A percentile compares a stretch with the other conserved stretches of the same genome.
Conservation (phyloP, 2,113 vertebrate genomes). For the Phalacrocorax aristotelis region DNA sequence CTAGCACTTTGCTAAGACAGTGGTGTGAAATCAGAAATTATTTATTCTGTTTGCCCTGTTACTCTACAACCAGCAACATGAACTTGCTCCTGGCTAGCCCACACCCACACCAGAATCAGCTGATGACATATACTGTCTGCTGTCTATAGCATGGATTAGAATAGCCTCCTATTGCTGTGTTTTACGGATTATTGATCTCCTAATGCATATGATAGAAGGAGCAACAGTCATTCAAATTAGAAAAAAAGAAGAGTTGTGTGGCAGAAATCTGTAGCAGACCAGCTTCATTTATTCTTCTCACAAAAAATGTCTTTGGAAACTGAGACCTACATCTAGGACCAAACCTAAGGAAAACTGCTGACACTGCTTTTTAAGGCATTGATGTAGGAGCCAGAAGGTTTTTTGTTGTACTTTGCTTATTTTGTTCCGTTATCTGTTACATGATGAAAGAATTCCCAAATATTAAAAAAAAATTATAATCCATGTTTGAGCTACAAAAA, state of each 20-base stretch:
- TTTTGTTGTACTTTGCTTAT: background rate
- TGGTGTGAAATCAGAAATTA: background rate
- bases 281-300: background rate
- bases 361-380: background rate
- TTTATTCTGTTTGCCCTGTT: background rate
- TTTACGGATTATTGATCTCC: background rate
- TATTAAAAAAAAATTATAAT: background rate
- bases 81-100: background rate
- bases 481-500: background rate
- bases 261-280: background rate
- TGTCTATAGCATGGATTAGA: background rate
- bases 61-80: background rate
- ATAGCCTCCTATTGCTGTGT: background rate
- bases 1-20: background rate
- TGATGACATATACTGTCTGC: background rate
- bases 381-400: background rate
- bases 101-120: background rate
- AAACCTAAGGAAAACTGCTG: background rate
- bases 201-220: background rate
- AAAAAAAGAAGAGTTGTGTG: background rate
- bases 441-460: background rate
- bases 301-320: background rate
- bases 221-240: background rate
- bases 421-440: fast-evolving
- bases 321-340: background rate